Evolutionary conservation across 2,113 vertebrate species (phyloP).

Genomic region (Lophochroa leadbeateri): DNA sequence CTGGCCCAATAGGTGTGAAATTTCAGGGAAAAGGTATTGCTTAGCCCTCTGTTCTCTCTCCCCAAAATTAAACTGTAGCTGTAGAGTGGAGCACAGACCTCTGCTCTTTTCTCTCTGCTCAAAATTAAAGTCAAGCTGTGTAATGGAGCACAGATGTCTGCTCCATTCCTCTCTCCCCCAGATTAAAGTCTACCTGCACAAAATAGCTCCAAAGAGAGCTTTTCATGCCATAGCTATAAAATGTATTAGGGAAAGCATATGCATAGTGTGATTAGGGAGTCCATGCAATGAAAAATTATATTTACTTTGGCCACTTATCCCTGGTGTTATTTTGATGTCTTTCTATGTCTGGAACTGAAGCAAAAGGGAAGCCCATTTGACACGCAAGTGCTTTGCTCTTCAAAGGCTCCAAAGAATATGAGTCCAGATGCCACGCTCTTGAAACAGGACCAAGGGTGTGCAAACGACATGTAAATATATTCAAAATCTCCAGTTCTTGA

Average conservation of each 20-base stretch:
- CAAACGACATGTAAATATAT: constrained; percentile 2
- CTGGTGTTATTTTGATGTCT: neutral
- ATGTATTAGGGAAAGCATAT: neutral
- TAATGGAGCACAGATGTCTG: neutral
- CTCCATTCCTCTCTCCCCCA: neutral
- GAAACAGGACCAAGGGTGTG: neutral
- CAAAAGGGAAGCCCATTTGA: neutral
- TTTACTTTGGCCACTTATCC: neutral
- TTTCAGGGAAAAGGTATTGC: neutral
- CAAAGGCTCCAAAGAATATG: neutral
- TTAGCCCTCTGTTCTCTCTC: neutral
- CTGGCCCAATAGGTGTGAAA: neutral
- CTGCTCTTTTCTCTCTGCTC: neutral
- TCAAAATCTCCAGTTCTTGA: neutral
- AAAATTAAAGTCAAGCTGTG: neutral
- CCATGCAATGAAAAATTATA: neutral
- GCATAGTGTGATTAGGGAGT: neutral
- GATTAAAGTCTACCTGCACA: neutral
- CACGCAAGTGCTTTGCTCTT: neutral
- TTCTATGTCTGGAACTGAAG: neutral
- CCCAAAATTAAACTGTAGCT: neutral
- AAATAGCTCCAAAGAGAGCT: neutral
- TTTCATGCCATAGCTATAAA: neutral
- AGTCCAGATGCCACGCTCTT: neutral
- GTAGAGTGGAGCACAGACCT: neutral